Evolutionary conservation across 2,888 invertebrate genomes (phyloP).

Genomic region (Gastracanthus pulcherrimus): DNA sequence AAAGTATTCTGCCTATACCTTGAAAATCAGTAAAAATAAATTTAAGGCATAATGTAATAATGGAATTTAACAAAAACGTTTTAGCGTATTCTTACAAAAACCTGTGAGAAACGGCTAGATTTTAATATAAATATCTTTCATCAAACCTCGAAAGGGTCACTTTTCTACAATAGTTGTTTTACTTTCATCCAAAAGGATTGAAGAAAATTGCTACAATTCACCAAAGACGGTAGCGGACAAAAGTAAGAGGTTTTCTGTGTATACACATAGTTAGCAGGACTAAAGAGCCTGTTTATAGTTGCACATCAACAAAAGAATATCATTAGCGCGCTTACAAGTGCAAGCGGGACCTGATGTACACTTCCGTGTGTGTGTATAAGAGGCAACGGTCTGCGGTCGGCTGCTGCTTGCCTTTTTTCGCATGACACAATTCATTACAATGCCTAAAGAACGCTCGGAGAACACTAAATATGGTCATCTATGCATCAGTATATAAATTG

Average conservation of each 20-base stretch:
- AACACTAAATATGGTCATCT: constrained; percentile 5
- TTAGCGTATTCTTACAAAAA: too few species aligned
- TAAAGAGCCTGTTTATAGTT: constrained; percentile 30
- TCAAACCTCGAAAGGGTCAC: too few species aligned
- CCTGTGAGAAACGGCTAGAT: too few species aligned
- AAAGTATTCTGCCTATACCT: too few species aligned
- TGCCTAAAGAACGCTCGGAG: constrained; percentile 4
- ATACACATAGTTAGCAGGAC: neutral
- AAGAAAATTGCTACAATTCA: too few species aligned
- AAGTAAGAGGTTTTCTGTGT: constrained; percentile 34
- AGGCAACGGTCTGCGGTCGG: neutral
- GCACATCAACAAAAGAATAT: constrained; percentile 36
- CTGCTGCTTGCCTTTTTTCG: constrained; percentile 20
- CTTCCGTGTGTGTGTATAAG: neutral
- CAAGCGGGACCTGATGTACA: neutral
- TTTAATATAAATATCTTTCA: too few species aligned
- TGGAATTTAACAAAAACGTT: too few species aligned
- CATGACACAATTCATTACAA: constrained; percentile 40
- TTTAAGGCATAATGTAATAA: too few species aligned
- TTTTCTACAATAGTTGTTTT: too few species aligned
- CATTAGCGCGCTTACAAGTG: constrained; percentile 17
- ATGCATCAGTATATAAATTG: constrained; percentile 9
- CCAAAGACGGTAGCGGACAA: too few species aligned
- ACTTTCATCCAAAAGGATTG: too few species aligned
- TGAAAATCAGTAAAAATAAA: too few species aligned